These are phyloP conservation scores for Dallia pectoralis DNA, from an alignment of 2,797 vertebrate species.

Conservation along the genomic window DNA sequence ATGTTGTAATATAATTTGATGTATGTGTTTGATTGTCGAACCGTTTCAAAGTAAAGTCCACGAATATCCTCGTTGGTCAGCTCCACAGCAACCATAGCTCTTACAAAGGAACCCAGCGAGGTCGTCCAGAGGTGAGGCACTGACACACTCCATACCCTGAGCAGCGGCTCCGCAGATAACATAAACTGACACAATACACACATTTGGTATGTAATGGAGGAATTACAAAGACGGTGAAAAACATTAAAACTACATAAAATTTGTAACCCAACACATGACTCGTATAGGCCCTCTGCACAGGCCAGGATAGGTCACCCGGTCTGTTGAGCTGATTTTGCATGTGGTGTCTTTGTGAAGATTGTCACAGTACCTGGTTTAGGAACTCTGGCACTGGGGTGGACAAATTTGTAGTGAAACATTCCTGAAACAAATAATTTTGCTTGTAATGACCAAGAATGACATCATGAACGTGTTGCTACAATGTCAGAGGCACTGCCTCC, in stretches of 20 bases:
- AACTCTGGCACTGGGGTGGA: conserved; percentile 50
- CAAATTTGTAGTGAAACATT: conserved; percentile 58
- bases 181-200: conserved; percentile 59
- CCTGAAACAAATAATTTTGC: conserved; percentile 55
- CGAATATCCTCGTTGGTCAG: conserved; percentile 52
- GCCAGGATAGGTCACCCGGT: not conserved
- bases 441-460: too few relatives aligned
- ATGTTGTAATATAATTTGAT: not conserved
- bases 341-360: not conserved
- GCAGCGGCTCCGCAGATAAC: conserved; percentile 53
- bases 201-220: conserved; percentile 4
- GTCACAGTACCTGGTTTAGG: conserved; percentile 67
- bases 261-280: too few relatives aligned
- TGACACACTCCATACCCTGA: conserved; percentile 72
- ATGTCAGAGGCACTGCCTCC: too few relatives aligned
- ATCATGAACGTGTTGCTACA: too few relatives aligned
- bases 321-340: not conserved
- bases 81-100: conserved; percentile 59
- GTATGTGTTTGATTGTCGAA: conserved; percentile 45
- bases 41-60: conserved; percentile 74
- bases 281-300: not conserved
- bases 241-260: not conserved
- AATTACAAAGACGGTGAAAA: not conserved
- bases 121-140: conserved; percentile 69
- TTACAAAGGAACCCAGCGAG: conserved; percentile 60